Base-by-base conservation (phyloP, 2,888 invertebrate genomes). In the Quadroppia sp. region DNA sequence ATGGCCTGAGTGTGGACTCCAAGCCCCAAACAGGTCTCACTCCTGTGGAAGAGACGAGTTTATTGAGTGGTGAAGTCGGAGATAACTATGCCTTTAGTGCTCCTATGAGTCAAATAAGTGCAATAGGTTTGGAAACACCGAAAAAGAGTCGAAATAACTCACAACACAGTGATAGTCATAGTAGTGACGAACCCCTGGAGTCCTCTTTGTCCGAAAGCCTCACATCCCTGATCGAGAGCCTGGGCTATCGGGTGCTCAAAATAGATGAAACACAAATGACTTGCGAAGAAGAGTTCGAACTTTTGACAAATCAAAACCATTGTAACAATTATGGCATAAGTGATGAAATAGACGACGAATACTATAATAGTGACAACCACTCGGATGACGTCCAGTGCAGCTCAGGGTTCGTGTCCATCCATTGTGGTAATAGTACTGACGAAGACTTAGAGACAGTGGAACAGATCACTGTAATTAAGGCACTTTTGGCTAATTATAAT, bases 231-330 rank as follows among this genome's bases (percentile, higher is more conserved):
- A 71, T 71, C 2, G 71, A 71, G 30, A 71, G 53, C 53, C 28
- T 71, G 28, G 71, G 50, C 30, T 71, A 71, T 50, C 50, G 71
- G n/a, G 40, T 71, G 23, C 40, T 42, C 69, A 69, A 69, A 69
- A 69, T 69, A 23, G 69, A 69, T 42, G 40, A 40, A 17, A 25
- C 40, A 1, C 42, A 69, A 53, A 56, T 71, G 71, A 3, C 23
- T 56, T 71, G 53, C 48, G 71, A 71, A 56, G 30, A 25, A 15
- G 53, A 50, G 11, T 64, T 64, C 9, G 20, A 64, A 11, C 20
- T 64, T 11, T 36, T 64, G 59, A 30, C 30, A 17, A 36, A 23
- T 32, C n/a, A 64, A 1, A 32, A 36, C 20, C 32, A 36, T 36
- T 1, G 36, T 9, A 64, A 36, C 3, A 64, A 64, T 64, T 36